phyloP scores from a whole-genome alignment of 1,140 invertebrate genomes.

The Tetraneura akinire region DNA sequence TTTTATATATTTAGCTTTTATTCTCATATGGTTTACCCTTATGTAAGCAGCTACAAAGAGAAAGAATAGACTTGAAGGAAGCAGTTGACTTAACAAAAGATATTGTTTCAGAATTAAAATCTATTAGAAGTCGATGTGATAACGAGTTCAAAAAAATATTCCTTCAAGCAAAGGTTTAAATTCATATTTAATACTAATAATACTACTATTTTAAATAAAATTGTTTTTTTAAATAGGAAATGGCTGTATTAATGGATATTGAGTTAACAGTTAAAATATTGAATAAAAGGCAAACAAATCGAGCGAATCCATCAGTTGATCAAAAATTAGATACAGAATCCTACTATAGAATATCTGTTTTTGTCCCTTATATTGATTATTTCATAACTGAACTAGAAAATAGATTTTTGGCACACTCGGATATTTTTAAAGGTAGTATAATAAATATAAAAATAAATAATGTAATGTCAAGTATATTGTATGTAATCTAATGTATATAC shows the following conservation, averaged over 20 bases:
- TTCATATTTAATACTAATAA: slow-evolving; percentile 13
- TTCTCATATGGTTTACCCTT: not conserved
- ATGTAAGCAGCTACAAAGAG: not conserved
- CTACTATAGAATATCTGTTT: slow-evolving; percentile 16
- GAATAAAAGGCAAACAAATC: slow-evolving; percentile 22
- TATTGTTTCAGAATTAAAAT: slow-evolving; percentile 7
- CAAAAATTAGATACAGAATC: not conserved
- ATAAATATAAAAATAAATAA: no score
- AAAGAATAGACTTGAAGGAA: not conserved
- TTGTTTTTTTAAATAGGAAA: not conserved
- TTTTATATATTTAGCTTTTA: not conserved
- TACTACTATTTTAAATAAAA: no score
- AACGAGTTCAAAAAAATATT: slow-evolving; percentile 12
- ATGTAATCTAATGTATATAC: no score
- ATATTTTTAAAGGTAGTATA: slow-evolving; percentile 22
- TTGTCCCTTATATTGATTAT: not conserved
- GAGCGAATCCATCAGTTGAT: slow-evolving; percentile 10
- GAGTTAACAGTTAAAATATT: not conserved
- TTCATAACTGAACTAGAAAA: slow-evolving; percentile 17
- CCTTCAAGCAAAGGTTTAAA: slow-evolving; percentile 1
- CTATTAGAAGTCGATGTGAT: not conserved
- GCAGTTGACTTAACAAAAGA: not conserved
- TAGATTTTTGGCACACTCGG: slow-evolving; percentile 21
- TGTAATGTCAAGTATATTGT: no score
- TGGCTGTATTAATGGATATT: slow-evolving; percentile 19